Conservation (phyloP, 2,888 invertebrate species). For the Gerris lacustris region DNA sequence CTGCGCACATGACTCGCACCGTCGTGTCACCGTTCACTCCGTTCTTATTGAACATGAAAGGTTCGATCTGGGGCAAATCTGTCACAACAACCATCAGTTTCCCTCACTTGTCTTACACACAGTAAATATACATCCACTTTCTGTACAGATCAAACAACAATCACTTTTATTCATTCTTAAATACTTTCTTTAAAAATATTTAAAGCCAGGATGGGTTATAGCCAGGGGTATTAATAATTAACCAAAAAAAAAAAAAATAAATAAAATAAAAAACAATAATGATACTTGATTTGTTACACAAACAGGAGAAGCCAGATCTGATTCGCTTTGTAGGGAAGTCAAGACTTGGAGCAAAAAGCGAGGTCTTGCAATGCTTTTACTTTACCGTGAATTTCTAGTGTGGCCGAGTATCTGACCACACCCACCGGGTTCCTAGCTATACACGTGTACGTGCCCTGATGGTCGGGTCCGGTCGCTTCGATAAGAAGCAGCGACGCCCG, state of each 20-base stretch:
- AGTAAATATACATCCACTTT: not conserved
- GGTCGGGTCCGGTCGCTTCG: constrained; percentile 28
- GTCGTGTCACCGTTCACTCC: constrained; percentile 43
- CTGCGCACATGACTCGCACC: constrained; percentile 43
- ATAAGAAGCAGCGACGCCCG: constrained; percentile 35
- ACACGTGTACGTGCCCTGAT: constrained; percentile 47
- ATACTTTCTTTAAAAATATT: too few relatives aligned
- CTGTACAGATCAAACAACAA: too few relatives aligned
- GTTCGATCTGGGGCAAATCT: constrained; percentile 41
- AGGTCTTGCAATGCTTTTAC: not conserved
- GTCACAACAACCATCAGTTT: constrained; percentile 13
- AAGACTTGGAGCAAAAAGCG: not conserved
- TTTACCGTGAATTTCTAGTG: constrained; percentile 49
- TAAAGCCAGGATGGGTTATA: not conserved
- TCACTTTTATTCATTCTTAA: too few relatives aligned
- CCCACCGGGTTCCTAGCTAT: constrained; percentile 47
- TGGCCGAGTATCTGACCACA: constrained; percentile 41
- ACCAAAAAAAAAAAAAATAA: not conserved
- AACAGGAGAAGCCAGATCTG: not conserved
- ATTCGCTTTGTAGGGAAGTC: not conserved
- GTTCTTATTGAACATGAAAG: constrained; percentile 42
- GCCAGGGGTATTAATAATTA: constrained; percentile 5
- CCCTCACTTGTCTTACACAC: not conserved
- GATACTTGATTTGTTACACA: not conserved
- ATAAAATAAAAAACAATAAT: not conserved